Base-by-base conservation (phyloP, 92 coral and sea anemone genomes). In the Virgularia gustaviana region DNA sequence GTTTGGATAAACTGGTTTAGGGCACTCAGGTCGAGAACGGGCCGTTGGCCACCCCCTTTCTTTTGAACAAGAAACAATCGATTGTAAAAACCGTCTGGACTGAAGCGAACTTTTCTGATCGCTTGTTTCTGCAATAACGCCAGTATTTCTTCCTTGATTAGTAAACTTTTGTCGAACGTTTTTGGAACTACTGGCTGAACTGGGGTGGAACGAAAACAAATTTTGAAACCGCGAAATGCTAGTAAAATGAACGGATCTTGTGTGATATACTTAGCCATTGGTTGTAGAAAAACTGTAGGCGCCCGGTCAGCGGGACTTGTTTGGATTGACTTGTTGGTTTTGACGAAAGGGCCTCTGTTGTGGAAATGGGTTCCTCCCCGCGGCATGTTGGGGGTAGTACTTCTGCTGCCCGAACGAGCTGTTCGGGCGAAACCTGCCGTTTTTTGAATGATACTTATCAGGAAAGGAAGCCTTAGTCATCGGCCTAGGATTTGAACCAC, bases 1-100 rank as follows among this genome's bases (percentile, higher is more conserved):
- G 36, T 61, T 33, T 53, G 22, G 45, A 79, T 76, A 51, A 60
- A 79, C 28, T 41, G 22, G 29, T 80, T 80, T 39, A 57, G 54
- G 13, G 20, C 23, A 25, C 71, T 23, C 1, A 79, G 78, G 35
- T 43, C 57, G 52, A 79, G 42, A 9, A 58, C 72, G 20, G 79
- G 83, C 9, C 79, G 53, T 20, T 72, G 70, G 29, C 79, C 49
- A 24, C 77, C 58, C 2, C 77, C 78, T 25, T 68, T 71, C 55
- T 71, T 68, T 22, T 31, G 63, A 25, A 63, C 80, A 24, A 75
- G 57, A 62, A 63, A 75, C 29, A 75, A 36, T 6, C 31, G 61
- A 70, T 70, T 29, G 31, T 37, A 75, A 32, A 43, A 60, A 37
- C 35, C 30, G 5, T n/a, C 22, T 8, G 57, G 34, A 22, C 32